Base-by-base conservation (phyloP, 2,888 invertebrate species). In the Aricia artaxerxes region DNA sequence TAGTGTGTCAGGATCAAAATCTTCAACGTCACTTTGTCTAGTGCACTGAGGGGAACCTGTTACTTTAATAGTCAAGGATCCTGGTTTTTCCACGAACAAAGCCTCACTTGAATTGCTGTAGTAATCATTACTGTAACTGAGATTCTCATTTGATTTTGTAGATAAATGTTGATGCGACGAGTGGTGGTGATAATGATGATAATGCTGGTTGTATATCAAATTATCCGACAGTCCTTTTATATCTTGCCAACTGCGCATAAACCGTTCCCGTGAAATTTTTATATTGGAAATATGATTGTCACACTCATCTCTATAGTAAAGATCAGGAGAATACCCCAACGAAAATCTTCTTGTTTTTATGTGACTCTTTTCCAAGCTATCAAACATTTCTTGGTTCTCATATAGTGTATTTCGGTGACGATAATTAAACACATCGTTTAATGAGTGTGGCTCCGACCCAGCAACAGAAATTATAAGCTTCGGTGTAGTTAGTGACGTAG, bases 1-100 rank as follows among this genome's bases (percentile, higher is more conserved):
- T 49, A 98, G 93, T 0, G 98, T 98, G 84, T 98, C 98, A 0
- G 97, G 97, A 87, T 98, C 98, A 86, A 97, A 98, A 80, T 96
- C 96, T 85, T 97, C 97, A 13, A 96, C 96, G 81, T 96, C 96
- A 78, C 96, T 95, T 61, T 96, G 95, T 80, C 95, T 95, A 24
- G 95, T 95, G 85, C 97, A 96, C 79, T 96, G 95, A 0, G 97
- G 96, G 95, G 86, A 96, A 89, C 91, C 97, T 95, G 89, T 96
- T 92, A 98, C 97, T 92, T 97, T 96, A 81, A 98, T 98, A 11
- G 97, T 97, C 84, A 98, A 92, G 81, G 97, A 96, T 4, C 97
- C 97, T 0, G 97, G 97, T 81, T 96, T 97, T 61, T 86, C 86
- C 40, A 91, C 80, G 79, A 95, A 96, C 53, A 94, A 87, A 1